These are phyloP conservation scores for Crotalus tigris DNA, from an alignment of 2,113 vertebrate genomes.

Conservation along the genomic window DNA sequence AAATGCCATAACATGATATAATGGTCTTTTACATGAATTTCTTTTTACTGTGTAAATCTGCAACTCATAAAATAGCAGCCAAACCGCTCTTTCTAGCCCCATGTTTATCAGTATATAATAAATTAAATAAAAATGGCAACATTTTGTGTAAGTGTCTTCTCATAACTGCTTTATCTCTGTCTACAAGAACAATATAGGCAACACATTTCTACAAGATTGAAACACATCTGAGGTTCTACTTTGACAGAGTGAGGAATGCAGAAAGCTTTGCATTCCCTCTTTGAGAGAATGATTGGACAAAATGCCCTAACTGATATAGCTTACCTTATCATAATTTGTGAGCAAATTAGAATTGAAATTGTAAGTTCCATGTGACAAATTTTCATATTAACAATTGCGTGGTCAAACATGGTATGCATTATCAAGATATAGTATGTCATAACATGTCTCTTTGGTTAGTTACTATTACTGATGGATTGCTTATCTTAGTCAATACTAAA, in stretches of 20 bases:
- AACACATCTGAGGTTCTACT: not conserved
- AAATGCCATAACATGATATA: slow-evolving; percentile 22
- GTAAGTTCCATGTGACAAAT: not conserved
- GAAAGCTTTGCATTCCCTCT: not conserved
- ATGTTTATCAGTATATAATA: not conserved
- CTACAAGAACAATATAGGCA: not conserved
- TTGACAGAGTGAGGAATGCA: not conserved
- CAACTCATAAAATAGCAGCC: slow-evolving; percentile 12
- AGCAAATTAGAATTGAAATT: not conserved
- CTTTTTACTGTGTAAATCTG: slow-evolving; percentile 17
- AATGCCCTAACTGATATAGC: not conserved
- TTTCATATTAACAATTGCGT: not conserved
- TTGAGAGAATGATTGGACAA: not conserved
- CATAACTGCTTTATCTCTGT: not conserved
- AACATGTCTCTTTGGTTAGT: not conserved
- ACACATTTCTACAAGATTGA: not conserved
- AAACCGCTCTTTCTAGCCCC: not conserved
- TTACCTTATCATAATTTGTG: not conserved
- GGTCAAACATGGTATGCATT: not conserved
- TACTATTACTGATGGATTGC: not conserved
- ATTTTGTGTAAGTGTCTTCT: not conserved
- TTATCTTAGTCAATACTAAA: not conserved
- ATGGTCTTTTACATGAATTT: slow-evolving; percentile 15
- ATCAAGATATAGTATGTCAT: not conserved
- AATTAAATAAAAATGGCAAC: not conserved